Base-by-base conservation (phyloP, 2,888 invertebrate genomes). In the Cristatella mucedo region DNA sequence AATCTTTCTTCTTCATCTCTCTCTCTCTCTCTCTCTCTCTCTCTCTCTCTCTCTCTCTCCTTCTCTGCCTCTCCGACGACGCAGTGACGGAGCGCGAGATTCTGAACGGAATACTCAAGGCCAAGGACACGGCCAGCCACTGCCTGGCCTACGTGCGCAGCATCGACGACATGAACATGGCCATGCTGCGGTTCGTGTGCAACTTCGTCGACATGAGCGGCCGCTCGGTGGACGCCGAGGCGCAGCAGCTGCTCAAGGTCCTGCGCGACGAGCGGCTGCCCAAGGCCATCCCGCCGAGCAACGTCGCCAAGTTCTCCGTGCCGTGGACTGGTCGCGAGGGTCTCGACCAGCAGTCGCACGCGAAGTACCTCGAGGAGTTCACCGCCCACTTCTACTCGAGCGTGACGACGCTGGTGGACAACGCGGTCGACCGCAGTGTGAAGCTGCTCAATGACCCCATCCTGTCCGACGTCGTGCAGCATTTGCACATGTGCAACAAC, bases 71-170 rank as follows among this genome's bases (percentile, higher is more conserved):
- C n/a, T n/a, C n/a, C n/a, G n/a, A n/a, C n/a, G 11, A 43, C 48
- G 21, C 66, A 89, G 95, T 95, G 19, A 97, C 95, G 2, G 95
- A 95, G 70, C 73, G 93, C 32, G 95, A 97, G 70, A 89, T 97
- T 0, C 89, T 91, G 51, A 86, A 91, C 56, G 95, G 95, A 0
- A 74, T 95, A 4, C 67, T 97, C 15, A 82, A 80, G 56, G 89
- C 91, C 0, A 82, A 82, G 57, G 86, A 91, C 58, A 87, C 86
- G 0, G 83, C 85, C 61, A 89, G 91, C 56, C 91, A 93, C 65
- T 87, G 89, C 54, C 70, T 95, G 31, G 89, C 89, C 0, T 95
- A 93, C 66, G 58, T 73, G 22, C 74, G 93, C 41, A 87, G 89
- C 66, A 93, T 97, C 61, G 87, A 89, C 68, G 91, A 93, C 62